A percentile compares a stretch with the other conserved stretches of the same genome.
phyloP scores from a whole-genome alignment of 2,113 vertebrate genomes.

The Murina feae region DNA sequence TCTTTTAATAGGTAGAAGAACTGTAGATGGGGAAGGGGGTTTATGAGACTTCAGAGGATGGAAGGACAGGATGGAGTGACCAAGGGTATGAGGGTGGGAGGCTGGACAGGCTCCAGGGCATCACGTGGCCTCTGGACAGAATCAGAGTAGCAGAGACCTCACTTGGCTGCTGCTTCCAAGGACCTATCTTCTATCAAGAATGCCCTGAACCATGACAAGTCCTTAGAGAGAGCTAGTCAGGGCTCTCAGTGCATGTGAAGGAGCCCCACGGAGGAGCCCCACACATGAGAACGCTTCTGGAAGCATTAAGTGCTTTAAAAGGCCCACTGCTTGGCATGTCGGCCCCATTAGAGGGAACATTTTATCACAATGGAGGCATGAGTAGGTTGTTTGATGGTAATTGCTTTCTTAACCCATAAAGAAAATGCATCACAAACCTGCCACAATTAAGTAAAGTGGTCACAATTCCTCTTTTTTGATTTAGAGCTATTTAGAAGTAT shows the following conservation, averaged over 20 bases:
- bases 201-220: neutral
- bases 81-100: neutral
- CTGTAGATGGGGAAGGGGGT: neutral
- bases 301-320: conserved; percentile 40
- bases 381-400: conserved; percentile 62
- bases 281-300: neutral
- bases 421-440: conserved; percentile 57
- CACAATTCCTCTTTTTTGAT: conserved; percentile 16
- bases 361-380: conserved; percentile 48
- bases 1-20: neutral
- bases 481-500: conserved; percentile 58
- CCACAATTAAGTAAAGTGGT: conserved; percentile 63
- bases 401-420: conserved; percentile 56
- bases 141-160: neutral
- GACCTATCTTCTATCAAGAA: neutral
- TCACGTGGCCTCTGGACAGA: neutral
- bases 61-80: neutral
- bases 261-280: neutral
- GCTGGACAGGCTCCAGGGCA: neutral
- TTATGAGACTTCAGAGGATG: neutral
- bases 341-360: conserved; percentile 41
- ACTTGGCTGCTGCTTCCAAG: neutral
- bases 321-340: neutral
- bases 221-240: neutral
- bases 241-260: neutral